Conservation (phyloP, 2,113 vertebrate species). For the Psephotus haematonotus region DNA sequence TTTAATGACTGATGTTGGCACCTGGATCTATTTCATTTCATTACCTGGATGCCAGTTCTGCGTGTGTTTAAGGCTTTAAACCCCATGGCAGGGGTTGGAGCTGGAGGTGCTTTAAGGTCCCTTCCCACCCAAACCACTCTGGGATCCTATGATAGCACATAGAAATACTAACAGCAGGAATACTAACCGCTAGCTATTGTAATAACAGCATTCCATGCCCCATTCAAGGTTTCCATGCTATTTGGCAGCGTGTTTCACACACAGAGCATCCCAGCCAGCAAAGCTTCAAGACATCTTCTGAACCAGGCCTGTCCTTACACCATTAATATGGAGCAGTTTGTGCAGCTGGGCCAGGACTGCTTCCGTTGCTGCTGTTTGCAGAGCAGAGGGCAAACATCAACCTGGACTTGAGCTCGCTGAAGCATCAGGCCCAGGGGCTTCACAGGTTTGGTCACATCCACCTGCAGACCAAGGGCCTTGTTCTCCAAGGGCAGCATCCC, state of each 20-base stretch:
- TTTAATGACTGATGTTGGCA: not conserved
- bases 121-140: not conserved
- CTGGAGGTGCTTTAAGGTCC: rapidly evolving
- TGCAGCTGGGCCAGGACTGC: not conserved
- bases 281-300: not conserved
- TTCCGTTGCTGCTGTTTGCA: not conserved
- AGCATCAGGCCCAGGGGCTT: not conserved
- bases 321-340: not conserved
- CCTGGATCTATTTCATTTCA: not conserved
- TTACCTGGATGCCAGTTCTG: not conserved
- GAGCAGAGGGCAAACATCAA: not conserved
- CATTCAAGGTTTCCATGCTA: not conserved
- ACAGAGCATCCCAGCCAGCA: not conserved
- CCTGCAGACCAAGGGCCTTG: not conserved
- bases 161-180: too few relatives aligned
- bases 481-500: not conserved
- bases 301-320: not conserved
- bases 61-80: not conserved
- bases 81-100: not conserved
- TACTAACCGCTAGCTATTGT: not conserved
- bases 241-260: rapidly evolving
- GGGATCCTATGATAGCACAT: not conserved
- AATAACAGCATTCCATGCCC: not conserved
- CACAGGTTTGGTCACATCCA: not conserved
- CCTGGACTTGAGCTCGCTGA: not conserved